Evolutionary conservation across 2,797 vertebrate species (phyloP).

Genomic region (Spinibarbus caldwelli): DNA sequence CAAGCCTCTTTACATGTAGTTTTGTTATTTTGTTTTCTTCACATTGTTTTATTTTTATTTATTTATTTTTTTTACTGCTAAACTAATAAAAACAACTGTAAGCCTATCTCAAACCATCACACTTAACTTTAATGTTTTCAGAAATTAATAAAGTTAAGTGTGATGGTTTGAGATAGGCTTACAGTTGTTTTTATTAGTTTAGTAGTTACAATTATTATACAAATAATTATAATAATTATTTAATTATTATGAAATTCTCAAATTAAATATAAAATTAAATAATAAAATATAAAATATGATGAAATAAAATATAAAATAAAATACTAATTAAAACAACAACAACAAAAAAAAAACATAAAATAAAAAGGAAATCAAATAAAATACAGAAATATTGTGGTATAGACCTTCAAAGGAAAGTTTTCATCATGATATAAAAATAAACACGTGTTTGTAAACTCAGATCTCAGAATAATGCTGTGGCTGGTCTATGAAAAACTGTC

Average conservation of each 20-base stretch:
- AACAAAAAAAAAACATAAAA: too few species aligned
- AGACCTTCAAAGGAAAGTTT: background rate
- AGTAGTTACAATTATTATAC: background rate
- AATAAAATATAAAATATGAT: background rate
- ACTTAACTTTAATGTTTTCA: too few species aligned
- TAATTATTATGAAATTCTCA: background rate
- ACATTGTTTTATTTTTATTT: too few species aligned
- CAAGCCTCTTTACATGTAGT: too few species aligned
- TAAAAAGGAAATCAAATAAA: too few species aligned
- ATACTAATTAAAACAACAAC: too few species aligned
- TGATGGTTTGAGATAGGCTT: background rate
- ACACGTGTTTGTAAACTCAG: background rate
- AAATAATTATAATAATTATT: background rate
- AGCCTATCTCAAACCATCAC: too few species aligned
- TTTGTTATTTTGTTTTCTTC: too few species aligned
- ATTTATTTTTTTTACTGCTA: too few species aligned
- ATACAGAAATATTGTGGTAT: background rate
- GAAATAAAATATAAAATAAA: background rate
- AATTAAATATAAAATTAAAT: background rate
- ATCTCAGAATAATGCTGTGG: background rate
- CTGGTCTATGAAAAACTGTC: constrained; percentile 7
- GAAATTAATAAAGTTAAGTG: background rate
- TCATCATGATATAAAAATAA: background rate
- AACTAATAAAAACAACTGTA: too few species aligned
- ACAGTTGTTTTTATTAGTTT: background rate